These are phyloP conservation scores for Gymnocephalus cernua DNA, from an alignment of 2,113 vertebrate genomes.

Conservation along the genomic window DNA sequence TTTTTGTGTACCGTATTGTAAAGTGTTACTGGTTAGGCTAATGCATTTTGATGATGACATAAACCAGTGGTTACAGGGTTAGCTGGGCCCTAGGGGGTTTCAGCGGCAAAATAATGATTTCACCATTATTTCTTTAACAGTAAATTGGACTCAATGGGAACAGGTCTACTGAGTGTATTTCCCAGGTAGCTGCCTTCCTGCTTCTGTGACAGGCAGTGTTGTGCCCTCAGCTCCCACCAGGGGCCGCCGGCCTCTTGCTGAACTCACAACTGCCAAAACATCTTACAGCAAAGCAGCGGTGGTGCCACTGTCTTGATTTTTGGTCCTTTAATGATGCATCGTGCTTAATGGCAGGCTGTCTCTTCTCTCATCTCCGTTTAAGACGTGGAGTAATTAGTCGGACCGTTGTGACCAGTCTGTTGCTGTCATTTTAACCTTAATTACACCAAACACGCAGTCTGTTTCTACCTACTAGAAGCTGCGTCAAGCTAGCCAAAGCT, in stretches of 20 bases:
- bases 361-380: background rate
- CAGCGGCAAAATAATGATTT: no score
- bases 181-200: background rate
- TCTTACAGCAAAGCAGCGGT: constrained; percentile 4
- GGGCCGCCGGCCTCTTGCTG: constrained; percentile 48
- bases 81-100: no score
- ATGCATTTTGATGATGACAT: no score
- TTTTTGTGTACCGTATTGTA: no score
- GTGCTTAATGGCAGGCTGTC: background rate
- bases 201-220: background rate
- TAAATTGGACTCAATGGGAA: constrained; percentile 3
- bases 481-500: background rate
- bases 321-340: constrained; percentile 17
- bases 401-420: background rate
- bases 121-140: background rate
- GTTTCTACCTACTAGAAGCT: background rate
- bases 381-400: background rate
- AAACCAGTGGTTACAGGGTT: no score
- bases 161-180: background rate
- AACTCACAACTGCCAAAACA: constrained; percentile 8
- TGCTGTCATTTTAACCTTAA: constrained; percentile 7
- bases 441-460: constrained; percentile 18
- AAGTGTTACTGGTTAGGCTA: no score
- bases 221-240: constrained; percentile 45
- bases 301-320: constrained; percentile 25